These are phyloP conservation scores for Hedya salicella DNA, from an alignment of 2,888 invertebrate species.

Conservation along the genomic window DNA sequence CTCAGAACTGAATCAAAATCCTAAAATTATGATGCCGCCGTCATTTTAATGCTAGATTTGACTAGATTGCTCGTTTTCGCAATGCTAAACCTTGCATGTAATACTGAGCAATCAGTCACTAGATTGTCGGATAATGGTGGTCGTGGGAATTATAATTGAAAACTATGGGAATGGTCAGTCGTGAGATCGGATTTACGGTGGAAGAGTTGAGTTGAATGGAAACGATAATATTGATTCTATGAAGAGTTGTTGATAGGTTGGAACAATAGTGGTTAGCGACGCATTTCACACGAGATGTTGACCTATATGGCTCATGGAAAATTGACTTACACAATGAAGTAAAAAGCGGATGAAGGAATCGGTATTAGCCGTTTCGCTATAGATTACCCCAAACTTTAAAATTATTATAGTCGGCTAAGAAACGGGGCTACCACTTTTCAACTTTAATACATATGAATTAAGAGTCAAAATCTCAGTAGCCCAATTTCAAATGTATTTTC, in stretches of 20 bases:
- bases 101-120: slow-evolving; percentile 45
- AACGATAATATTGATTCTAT: slow-evolving; percentile 50
- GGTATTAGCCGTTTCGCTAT: too few relatives aligned
- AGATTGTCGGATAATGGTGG: slow-evolving; percentile 54
- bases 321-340: background rate
- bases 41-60: slow-evolving; percentile 41
- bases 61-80: slow-evolving; percentile 38
- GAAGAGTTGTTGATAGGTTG: slow-evolving; percentile 27
- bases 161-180: slow-evolving; percentile 65
- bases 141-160: slow-evolving; percentile 71
- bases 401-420: too few relatives aligned
- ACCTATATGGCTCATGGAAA: slow-evolving; percentile 6
- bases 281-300: slow-evolving; percentile 11
- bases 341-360: background rate
- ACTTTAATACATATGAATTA: too few relatives aligned
- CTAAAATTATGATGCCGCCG: slow-evolving; percentile 38
- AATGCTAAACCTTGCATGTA: slow-evolving; percentile 37
- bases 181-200: slow-evolving; percentile 55
- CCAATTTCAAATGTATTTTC: too few relatives aligned
- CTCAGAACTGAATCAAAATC: slow-evolving; percentile 28
- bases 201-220: slow-evolving; percentile 54
- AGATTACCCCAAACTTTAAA: too few relatives aligned
- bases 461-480: too few relatives aligned
- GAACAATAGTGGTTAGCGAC: slow-evolving; percentile 15
- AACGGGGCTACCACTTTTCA: too few relatives aligned